Evolutionary conservation across 2,797 vertebrate genomes (phyloP).

Genomic region (Mus spretus): DNA sequence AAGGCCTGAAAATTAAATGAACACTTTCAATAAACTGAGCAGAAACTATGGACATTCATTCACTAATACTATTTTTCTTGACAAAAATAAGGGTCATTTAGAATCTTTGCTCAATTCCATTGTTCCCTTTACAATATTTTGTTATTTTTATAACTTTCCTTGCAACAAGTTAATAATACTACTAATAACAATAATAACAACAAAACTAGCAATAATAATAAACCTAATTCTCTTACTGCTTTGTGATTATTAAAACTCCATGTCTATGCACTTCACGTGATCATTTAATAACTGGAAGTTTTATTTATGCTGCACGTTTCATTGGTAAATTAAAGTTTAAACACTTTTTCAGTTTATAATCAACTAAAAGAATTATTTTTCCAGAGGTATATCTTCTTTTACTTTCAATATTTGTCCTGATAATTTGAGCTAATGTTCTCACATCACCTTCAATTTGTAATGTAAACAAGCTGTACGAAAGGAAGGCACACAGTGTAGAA

Average conservation of each 20-base stretch:
- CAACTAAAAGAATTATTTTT: background rate
- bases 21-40: conserved; percentile 45
- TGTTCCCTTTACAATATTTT: conserved; percentile 45
- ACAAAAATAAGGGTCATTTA: conserved; percentile 31
- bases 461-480: background rate
- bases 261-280: conserved; percentile 14
- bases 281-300: background rate
- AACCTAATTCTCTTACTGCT: background rate
- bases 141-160: conserved; percentile 2
- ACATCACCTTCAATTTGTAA: conserved; percentile 4
- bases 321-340: conserved; percentile 55
- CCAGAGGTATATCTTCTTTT: background rate
- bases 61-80: background rate
- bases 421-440: conserved; percentile 31
- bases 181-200: conserved; percentile 8
- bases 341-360: background rate
- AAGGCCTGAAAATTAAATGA: conserved; percentile 13
- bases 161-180: background rate
- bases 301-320: conserved; percentile 21
- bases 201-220: background rate
- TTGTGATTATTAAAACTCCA: background rate
- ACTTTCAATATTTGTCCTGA: conserved; percentile 9
- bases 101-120: conserved; percentile 49
- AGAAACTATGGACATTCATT: conserved; percentile 30
- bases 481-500: background rate